Evolutionary conservation across 2,113 vertebrate genomes (phyloP), one percentile per base, ranked within the genome.

Genomic region (Carassius auratus): DNA sequence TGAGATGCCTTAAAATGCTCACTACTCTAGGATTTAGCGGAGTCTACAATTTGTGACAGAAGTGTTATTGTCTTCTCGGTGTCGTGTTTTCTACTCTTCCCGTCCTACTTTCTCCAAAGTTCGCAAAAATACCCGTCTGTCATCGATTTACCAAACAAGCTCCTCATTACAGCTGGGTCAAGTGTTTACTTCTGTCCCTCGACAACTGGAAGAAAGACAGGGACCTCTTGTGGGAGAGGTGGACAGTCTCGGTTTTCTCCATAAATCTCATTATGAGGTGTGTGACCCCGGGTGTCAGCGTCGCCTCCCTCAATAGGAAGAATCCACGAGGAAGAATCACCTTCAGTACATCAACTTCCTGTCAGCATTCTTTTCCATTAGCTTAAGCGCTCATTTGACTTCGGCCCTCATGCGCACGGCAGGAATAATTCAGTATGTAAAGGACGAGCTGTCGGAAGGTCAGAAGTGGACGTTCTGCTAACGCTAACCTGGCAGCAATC

Each of bases 231-330:
- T 13, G 30, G 42, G 61, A 81, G 64, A 71, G 76, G 77, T 80
- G 80, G 68, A 48, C 66, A 33, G 19, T 73, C 73, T 69, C 79
- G 62, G 33, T 48, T 68, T 62, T 48, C 69, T 62, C 76, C 81
- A 88, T 89, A 91, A 90, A 91, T 91, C 90, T 89, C 89, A 91
- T 90, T 91, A 91, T 75, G 80, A 61, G 57, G 26, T 48, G 14
- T 68, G 7, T 87, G 86, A 90, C 89, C 90, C 83, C 57, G 9
- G 17, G n/a, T 17, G 59, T 71, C 80, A 85, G 62, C 84, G 21
- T 59, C 10, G 4, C 66, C 74, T 86, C 66, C 76, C 74, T 83
- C 74, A 86, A 86, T 57, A 85, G 86, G 76, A 87, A 86, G 73
- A 76, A 75, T 77, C 85, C 81, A 66, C 48, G 50, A 84, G 80